Percentiles rank a stretch among this genome's conserved stretches.
Conservation (phyloP, 2,113 vertebrate genomes). For the Melanerpes aurifrons region DNA sequence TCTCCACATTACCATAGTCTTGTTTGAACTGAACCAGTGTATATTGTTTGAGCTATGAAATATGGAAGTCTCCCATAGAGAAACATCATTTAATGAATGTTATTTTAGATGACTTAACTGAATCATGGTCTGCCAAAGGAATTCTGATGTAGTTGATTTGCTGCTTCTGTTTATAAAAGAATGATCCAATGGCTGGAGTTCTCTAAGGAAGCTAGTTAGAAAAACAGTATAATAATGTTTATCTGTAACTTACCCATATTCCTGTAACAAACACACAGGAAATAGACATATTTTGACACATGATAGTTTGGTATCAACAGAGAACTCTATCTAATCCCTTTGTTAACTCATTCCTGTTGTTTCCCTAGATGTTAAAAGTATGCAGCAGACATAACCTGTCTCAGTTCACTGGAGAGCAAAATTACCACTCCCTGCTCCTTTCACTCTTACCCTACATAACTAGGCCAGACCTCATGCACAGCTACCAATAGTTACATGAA, state of each 20-base stretch:
- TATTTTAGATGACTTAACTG: slow-evolving; percentile 19
- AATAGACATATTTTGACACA: background rate
- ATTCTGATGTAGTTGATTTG: background rate
- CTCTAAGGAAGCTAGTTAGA: background rate
- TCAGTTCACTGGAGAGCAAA: background rate
- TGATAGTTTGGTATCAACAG: too few relatives aligned
- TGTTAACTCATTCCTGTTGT: background rate
- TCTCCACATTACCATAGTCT: background rate
- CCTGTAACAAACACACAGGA: slow-evolving; percentile 11
- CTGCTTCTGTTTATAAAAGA: background rate
- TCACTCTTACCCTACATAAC: background rate
- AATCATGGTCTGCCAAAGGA: background rate
- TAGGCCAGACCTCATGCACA: background rate
- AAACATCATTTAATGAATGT: slow-evolving; percentile 10
- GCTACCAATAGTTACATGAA: slow-evolving; percentile 38
- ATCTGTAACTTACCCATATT: background rate
- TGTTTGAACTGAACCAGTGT: background rate
- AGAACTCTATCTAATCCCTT: background rate
- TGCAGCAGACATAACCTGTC: background rate
- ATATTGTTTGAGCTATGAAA: background rate
- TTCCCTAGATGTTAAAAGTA: background rate
- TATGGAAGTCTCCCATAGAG: background rate
- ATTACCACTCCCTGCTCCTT: background rate
- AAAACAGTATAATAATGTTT: background rate
- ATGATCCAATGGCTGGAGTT: background rate